Conservation (phyloP, 2,113 vertebrate genomes). For the Laterallus jamaicensis region DNA sequence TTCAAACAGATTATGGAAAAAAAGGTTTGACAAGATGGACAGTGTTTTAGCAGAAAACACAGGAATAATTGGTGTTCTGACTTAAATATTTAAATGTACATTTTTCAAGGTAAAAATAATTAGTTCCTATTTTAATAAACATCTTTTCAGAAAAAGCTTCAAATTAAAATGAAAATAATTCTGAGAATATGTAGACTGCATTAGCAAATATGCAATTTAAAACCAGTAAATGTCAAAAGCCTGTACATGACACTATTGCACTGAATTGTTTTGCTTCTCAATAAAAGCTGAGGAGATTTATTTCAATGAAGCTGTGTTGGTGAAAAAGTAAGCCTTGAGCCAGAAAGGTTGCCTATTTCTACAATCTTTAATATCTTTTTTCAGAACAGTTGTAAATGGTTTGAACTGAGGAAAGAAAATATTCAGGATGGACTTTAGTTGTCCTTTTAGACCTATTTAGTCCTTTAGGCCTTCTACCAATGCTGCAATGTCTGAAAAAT, state of each 20-base stretch:
- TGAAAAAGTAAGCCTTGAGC: neutral
- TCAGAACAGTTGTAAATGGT: neutral
- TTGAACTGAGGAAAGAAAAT: neutral
- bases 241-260: accelerated
- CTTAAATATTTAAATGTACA: neutral
- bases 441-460: neutral
- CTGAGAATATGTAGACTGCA: neutral
- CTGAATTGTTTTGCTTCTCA: neutral
- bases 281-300: neutral
- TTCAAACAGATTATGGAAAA: neutral
- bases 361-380: neutral
- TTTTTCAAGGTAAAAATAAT: neutral
- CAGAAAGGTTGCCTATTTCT: neutral
- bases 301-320: neutral
- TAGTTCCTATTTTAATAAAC: neutral
- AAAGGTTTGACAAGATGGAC: neutral
- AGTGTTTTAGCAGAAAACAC: neutral
- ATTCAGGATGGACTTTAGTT: neutral
- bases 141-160: neutral
- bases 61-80: neutral
- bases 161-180: neutral
- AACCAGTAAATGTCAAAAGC: neutral
- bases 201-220: neutral
- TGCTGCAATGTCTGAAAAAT: neutral
- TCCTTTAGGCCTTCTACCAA: neutral